A percentile compares a stretch with the other conserved stretches of the same genome.
Conservation (phyloP, 2,797 vertebrate genomes). For the Betta splendens region DNA sequence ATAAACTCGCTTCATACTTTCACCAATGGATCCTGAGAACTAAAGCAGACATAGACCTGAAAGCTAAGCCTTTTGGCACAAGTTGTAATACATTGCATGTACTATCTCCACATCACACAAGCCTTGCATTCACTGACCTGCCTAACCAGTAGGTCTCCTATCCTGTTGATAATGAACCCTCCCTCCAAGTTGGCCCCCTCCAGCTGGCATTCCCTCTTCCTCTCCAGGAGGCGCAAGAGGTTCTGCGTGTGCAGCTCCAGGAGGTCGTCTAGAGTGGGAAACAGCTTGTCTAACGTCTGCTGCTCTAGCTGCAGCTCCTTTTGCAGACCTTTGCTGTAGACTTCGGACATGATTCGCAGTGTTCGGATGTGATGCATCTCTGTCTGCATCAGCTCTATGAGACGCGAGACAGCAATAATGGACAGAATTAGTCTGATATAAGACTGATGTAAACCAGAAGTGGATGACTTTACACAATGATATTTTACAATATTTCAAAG, state of each 20-base stretch:
- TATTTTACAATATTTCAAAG: no score
- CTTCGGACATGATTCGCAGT: conserved; percentile 94
- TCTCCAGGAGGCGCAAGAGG: conserved; percentile 90
- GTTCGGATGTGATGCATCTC: conserved; percentile 97
- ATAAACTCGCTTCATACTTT: conserved; percentile 91
- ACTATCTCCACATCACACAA: neutral
- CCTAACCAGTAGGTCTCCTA: conserved; percentile 91
- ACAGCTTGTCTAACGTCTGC: conserved; percentile 88
- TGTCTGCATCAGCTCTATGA: conserved; percentile 93
- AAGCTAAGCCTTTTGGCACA: no score
- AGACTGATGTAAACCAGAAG: conserved; percentile 3
- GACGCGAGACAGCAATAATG: no score
- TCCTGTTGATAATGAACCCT: conserved; percentile 87
- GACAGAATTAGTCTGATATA: no score
- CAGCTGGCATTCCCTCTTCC: conserved; percentile 86
- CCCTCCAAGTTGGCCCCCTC: conserved; percentile 74
- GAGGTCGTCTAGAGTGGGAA: conserved; percentile 91
- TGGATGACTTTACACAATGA: neutral
- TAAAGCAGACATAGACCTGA: conserved; percentile 61
- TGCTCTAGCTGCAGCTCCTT: conserved; percentile 89
- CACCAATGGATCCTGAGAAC: conserved; percentile 92
- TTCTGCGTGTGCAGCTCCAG: conserved; percentile 91
- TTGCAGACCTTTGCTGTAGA: conserved; percentile 91
- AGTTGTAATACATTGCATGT: no score
- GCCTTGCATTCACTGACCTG: conserved; percentile 82